A percentile compares a stretch with the other conserved stretches of the same genome.
Conservation (phyloP, 2,113 vertebrate species). For the Lucifuga dentata region DNA sequence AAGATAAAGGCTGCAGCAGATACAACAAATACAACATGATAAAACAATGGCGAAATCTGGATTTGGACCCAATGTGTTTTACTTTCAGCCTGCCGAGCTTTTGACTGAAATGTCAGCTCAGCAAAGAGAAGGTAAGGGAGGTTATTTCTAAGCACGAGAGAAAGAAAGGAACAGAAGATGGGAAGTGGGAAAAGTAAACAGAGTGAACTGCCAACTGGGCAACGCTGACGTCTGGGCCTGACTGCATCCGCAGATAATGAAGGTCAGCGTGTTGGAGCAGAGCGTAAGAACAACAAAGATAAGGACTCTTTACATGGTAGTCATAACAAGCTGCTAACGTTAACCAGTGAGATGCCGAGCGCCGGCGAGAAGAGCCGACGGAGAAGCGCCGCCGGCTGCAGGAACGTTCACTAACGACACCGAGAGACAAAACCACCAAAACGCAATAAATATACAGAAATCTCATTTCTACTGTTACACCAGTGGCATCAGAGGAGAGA, state of each 20-base stretch:
- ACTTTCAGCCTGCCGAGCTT: too few relatives aligned
- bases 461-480: slow-evolving; percentile 5
- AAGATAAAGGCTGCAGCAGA: background rate
- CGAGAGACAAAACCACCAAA: background rate
- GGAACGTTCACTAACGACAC: slow-evolving; percentile 3
- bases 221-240: slow-evolving; percentile 46
- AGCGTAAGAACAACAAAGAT: slow-evolving; percentile 65
- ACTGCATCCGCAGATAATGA: slow-evolving; percentile 74
- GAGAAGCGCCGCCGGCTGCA: slow-evolving; percentile 16
- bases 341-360: background rate
- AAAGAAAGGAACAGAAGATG: slow-evolving; percentile 42
- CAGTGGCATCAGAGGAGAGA: slow-evolving; percentile 12
- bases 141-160: slow-evolving; percentile 37
- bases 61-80: background rate
- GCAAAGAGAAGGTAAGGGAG: background rate
- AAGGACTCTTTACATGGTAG: slow-evolving; percentile 53
- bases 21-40: background rate
- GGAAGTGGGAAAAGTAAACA: slow-evolving; percentile 68
- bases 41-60: background rate
- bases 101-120: slow-evolving; percentile 2
- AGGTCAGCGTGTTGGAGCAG: slow-evolving; percentile 53
- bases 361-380: background rate
- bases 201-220: slow-evolving; percentile 52
- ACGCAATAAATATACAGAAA: background rate
- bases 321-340: slow-evolving; percentile 52